phyloP scores from a whole-genome alignment of 2,888 invertebrate genomes.

The Melangyna quadrimaculata region DNA sequence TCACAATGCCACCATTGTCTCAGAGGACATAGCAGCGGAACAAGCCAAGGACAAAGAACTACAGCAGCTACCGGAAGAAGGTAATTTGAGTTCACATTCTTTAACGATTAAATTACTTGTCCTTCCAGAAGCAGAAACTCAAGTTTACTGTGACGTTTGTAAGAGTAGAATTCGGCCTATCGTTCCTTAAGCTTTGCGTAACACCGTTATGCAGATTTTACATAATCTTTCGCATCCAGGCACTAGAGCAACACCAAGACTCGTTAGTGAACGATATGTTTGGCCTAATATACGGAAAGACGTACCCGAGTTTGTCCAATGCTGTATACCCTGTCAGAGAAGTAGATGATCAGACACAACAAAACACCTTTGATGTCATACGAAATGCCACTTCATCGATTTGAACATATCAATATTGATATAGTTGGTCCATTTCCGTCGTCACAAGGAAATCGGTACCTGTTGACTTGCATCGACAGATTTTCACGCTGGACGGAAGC shows the following conservation, averaged over 20 bases:
- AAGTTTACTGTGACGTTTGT: neutral
- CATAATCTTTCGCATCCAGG: neutral
- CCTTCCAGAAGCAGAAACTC: neutral
- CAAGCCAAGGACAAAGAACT: neutral
- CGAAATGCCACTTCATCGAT: constrained; percentile 11
- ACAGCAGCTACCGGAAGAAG: neutral
- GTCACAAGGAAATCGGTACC: constrained; percentile 17
- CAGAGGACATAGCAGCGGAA: neutral
- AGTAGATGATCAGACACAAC: no score
- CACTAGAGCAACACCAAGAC: neutral
- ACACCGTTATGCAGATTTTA: neutral
- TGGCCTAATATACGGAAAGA: neutral
- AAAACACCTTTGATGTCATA: neutral
- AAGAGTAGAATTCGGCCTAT: no score
- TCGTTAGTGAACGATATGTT: neutral
- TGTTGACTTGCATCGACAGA: constrained; percentile 20
- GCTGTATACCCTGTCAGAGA: neutral
- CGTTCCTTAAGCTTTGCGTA: no score
- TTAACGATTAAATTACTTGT: neutral
- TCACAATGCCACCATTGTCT: neutral
- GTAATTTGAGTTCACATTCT: neutral
- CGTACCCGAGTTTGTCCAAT: neutral
- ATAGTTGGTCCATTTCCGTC: constrained; percentile 2
- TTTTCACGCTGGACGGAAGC: constrained; percentile 24
- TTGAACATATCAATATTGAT: no score